These are phyloP conservation scores for Phortica variegata DNA, from an alignment of 1,140 invertebrate genomes.

Conservation along the genomic window DNA sequence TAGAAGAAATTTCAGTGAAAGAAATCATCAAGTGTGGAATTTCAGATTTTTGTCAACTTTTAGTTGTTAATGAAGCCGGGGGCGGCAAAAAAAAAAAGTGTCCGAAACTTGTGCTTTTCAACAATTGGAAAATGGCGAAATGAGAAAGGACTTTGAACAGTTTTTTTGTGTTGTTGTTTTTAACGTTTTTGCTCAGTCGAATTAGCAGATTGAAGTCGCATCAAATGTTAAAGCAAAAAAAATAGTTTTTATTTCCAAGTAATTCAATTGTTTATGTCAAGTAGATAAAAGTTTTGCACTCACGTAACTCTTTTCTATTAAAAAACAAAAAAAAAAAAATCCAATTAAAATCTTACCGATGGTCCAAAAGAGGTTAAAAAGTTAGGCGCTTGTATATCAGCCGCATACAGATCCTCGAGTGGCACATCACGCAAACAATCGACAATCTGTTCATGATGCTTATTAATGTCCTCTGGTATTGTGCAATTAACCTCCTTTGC, in stretches of 20 bases:
- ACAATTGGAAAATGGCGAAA: neutral
- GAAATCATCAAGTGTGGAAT: too few relatives aligned
- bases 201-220: neutral
- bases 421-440: conserved; percentile 78
- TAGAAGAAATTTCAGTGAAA: too few relatives aligned
- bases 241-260: too few relatives aligned
- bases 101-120: conserved; percentile 4
- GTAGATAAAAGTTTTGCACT: too few relatives aligned
- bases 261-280: too few relatives aligned
- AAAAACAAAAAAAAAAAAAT: neutral
- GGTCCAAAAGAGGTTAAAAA: conserved; percentile 61
- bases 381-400: conserved; percentile 78
- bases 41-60: too few relatives aligned
- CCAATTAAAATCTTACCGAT: conserved; percentile 40
- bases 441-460: conserved; percentile 77
- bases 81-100: conserved; percentile 6
- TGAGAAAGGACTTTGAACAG: neutral
- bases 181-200: too few relatives aligned
- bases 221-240: neutral
- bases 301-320: too few relatives aligned
- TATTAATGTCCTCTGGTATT: conserved; percentile 73
- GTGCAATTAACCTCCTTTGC: conserved; percentile 85
- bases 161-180: conserved; percentile 8
- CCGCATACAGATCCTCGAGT: conserved; percentile 73
- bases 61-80: too few relatives aligned